These are phyloP conservation scores for Crax fasciolata DNA, from an alignment of 2,797 vertebrate genomes.

Conservation along the genomic window DNA sequence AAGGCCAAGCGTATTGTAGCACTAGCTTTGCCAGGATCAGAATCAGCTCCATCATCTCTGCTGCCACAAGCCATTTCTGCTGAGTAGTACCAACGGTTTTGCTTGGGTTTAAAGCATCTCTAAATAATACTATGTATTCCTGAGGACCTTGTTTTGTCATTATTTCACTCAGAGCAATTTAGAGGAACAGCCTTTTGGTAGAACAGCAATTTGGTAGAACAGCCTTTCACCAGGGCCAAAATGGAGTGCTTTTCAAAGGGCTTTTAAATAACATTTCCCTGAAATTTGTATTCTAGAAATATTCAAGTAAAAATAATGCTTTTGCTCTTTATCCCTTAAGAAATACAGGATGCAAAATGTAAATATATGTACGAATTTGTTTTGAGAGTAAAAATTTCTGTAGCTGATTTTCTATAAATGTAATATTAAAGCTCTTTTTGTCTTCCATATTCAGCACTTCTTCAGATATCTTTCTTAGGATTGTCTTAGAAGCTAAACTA, in stretches of 20 bases:
- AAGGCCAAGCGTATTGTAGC: neutral
- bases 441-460: neutral
- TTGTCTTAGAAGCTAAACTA: neutral
- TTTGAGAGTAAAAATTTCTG: neutral
- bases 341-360: fast-evolving
- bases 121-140: neutral
- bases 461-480: neutral
- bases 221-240: neutral
- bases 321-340: neutral
- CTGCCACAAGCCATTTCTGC: neutral
- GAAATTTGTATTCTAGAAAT: neutral
- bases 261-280: neutral
- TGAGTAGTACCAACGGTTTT: neutral
- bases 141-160: neutral
- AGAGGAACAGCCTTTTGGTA: neutral
- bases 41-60: neutral
- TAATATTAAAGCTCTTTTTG: neutral
- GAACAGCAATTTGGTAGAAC: neutral
- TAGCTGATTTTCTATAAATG: neutral
- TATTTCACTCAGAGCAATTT: neutral
- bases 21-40: neutral
- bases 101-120: neutral
- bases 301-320: neutral
- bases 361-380: neutral
- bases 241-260: neutral